Conservation (phyloP, 2,113 vertebrate genomes). For the Peromyscus maniculatus region DNA sequence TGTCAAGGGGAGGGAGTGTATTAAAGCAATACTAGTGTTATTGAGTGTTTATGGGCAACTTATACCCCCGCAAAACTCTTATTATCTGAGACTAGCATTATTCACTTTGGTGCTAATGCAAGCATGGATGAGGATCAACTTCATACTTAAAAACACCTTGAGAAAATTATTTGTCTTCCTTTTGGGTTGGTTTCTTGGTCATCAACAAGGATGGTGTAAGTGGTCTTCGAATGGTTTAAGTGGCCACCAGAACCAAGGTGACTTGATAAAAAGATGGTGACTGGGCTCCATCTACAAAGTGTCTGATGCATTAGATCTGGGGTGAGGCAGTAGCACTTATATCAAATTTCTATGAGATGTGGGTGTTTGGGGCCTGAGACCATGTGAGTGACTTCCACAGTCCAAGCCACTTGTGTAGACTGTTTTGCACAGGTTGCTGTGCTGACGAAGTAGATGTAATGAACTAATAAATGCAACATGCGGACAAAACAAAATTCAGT, state of each 20-base stretch:
- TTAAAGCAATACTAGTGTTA: neutral
- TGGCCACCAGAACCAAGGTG: neutral
- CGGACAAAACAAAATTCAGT: slow-evolving; percentile 58
- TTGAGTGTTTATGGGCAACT: neutral
- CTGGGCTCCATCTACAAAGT: accelerated
- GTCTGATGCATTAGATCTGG: neutral
- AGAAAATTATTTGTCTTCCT: slow-evolving; percentile 70
- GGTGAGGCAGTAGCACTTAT: neutral
- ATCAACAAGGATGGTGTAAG: slow-evolving; percentile 57
- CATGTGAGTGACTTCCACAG: neutral
- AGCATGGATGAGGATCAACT: neutral
- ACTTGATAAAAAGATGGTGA: neutral
- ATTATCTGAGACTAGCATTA: neutral
- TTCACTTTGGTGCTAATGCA: neutral
- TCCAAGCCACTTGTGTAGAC: neutral
- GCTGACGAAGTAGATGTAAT: slow-evolving; percentile 44
- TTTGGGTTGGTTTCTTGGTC: slow-evolving; percentile 75
- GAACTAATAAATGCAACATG: slow-evolving; percentile 72
- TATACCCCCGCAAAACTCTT: neutral
- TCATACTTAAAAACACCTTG: slow-evolving; percentile 57
- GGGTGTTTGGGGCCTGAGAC: neutral
- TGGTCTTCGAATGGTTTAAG: slow-evolving; percentile 37
- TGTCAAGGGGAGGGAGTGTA: neutral
- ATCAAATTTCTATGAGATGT: neutral
- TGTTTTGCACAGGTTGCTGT: slow-evolving; percentile 58